phyloP scores from a whole-genome alignment of 1,140 invertebrate genomes.

The Drosophila pectinifera region DNA sequence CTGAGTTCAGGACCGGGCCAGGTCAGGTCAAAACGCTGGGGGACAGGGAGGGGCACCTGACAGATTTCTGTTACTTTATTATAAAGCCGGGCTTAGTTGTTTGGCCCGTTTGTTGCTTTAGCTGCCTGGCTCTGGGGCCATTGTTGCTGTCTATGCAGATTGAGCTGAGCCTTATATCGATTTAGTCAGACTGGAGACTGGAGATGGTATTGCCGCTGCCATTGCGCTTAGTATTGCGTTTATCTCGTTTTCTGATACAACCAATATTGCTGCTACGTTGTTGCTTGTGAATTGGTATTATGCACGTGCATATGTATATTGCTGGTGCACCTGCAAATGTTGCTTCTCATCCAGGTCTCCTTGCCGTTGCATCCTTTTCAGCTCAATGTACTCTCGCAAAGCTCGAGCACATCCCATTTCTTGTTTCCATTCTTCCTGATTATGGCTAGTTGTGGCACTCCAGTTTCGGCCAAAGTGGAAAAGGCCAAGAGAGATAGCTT shows the following conservation, averaged over 20 bases:
- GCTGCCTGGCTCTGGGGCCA: background rate
- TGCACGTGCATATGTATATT: background rate
- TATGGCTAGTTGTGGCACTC: conserved; percentile 9
- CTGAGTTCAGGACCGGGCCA: conserved; percentile 6
- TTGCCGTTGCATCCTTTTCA: conserved; percentile 17
- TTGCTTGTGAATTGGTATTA: conserved; percentile 1
- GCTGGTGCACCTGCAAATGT: conserved; percentile 3
- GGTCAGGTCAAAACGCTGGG: conserved; percentile 27
- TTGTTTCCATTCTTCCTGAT: conserved; percentile 35
- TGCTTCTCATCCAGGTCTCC: background rate
- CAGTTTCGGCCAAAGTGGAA: background rate
- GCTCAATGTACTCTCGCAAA: conserved; percentile 7
- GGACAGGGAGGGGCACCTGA: conserved; percentile 28
- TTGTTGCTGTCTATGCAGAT: conserved; percentile 38
- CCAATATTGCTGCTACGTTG: background rate
- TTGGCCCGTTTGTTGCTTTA: conserved; percentile 31
- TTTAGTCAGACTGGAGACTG: background rate
- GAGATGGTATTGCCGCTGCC: conserved; percentile 1
- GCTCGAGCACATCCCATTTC: conserved; percentile 39
- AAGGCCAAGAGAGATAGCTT: no score
- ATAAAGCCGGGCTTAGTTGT: conserved; percentile 75
- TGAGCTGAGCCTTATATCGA: conserved; percentile 9
- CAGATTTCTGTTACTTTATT: conserved; percentile 81
- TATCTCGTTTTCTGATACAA: conserved; percentile 1
- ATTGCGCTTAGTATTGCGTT: conserved; percentile 19